These are phyloP conservation scores for Chamaetylas fuelleborni DNA, from an alignment of 2,113 vertebrate species.

Conservation along the genomic window DNA sequence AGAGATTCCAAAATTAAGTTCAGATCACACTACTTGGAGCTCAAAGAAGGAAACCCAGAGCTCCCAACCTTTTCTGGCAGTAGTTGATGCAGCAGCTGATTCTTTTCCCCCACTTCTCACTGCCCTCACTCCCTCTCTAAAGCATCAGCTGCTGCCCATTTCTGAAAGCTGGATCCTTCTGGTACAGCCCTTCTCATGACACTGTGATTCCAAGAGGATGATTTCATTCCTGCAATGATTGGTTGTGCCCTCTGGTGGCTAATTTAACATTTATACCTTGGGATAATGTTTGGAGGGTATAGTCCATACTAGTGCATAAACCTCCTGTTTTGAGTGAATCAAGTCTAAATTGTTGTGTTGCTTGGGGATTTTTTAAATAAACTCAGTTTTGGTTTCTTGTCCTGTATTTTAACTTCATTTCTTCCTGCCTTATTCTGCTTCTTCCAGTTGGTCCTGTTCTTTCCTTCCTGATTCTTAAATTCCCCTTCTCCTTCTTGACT, in stretches of 20 bases:
- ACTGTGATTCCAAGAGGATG: rapidly evolving
- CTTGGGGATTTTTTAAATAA: background rate
- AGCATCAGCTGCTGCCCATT: background rate
- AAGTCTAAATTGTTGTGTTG: background rate
- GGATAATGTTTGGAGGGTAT: background rate
- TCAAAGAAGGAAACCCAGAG: background rate
- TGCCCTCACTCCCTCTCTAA: background rate
- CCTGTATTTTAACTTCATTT: background rate
- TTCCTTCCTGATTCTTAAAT: background rate
- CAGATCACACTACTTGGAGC: background rate
- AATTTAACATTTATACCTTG: background rate
- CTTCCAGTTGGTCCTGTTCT: background rate
- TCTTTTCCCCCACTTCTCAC: background rate
- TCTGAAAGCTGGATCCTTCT: background rate
- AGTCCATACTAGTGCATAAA: background rate
- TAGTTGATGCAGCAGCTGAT: background rate
- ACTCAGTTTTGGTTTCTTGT: background rate
- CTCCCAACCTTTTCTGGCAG: background rate
- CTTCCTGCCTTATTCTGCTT: background rate
- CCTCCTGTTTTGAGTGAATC: background rate
- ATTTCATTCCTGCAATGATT: background rate
- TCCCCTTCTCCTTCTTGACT: background rate
- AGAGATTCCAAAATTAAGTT: background rate
- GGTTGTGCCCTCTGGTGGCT: conserved; percentile 58
- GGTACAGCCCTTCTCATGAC: background rate